Base-by-base conservation (phyloP, 2,888 invertebrate species). In the Brachylomia viminalis region DNA sequence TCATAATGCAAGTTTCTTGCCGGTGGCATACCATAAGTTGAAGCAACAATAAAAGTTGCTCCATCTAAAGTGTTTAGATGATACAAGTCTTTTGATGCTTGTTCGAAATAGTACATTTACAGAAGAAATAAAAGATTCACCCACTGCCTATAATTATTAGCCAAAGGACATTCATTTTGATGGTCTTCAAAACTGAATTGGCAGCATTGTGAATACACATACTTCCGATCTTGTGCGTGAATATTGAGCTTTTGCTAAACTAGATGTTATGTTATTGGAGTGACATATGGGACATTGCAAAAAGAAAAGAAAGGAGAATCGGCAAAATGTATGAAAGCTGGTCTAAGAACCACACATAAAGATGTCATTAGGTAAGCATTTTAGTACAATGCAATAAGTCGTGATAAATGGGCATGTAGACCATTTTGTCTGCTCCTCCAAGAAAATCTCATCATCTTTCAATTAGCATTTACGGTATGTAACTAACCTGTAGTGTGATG, bases 401-500 rank as follows among this genome's bases (percentile, higher is more conserved):
- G 17, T 56, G 17, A 17, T 56, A 27, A 7, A 38, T 27, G 56
- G 15, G 27, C 27, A 27, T 27, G 15, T 27, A 27, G 15, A 42
- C 42, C 10, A 10, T 42, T 42, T 42, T 42, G 42, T 10, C 10
- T 10, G 1, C 42, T 13, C 54, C 54, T 54, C 27, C 17, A 58
- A 58, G 2, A 15, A 56, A 54, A 54, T 54, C n/a, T n/a, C n/a
- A n/a, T n/a, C n/a, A n/a, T 42, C 42, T 10, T 42, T 42, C 11
- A 33, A 33, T 8, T 38, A n/a, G n/a, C 2, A 62, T n/a, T 10
- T 15, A 4, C 38, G n/a, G 15, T n/a, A n/a, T 17, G 11, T 23
- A n/a, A 58, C 30, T 61, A 93, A 98, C 98, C 98, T 88, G 99
- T 99, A 56, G 99, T 99, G 91, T 99, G 99, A 97, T 99, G 99